phyloP scores from a whole-genome alignment of 1,140 invertebrate genomes.

The Drosophila carrolli region DNA sequence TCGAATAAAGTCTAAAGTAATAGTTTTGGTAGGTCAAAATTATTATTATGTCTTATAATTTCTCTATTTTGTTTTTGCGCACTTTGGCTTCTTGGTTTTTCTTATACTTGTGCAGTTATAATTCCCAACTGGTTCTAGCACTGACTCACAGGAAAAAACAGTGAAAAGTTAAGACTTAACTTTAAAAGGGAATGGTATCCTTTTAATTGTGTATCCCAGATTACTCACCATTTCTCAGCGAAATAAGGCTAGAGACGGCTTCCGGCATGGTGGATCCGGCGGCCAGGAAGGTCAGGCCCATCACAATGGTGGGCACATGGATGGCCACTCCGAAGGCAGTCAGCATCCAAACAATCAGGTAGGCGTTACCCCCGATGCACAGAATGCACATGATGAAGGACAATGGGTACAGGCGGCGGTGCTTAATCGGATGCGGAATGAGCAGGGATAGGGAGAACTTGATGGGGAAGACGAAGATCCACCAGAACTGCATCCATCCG shows the following conservation, averaged over 20 bases:
- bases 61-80: no score
- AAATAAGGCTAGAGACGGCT: conserved; percentile 93
- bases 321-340: conserved; percentile 92
- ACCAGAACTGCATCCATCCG: conserved; percentile 86
- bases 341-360: conserved; percentile 96
- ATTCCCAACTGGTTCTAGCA: no score
- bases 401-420: conserved; percentile 89
- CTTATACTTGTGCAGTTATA: no score
- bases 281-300: conserved; percentile 95
- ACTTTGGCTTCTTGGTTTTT: no score
- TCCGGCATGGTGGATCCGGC: conserved; percentile 96
- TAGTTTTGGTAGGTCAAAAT: no score
- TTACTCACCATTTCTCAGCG: conserved; percentile 91
- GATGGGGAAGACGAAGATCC: conserved; percentile 90
- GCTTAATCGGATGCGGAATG: conserved; percentile 91
- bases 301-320: conserved; percentile 92
- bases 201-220: no score
- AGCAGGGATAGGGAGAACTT: conserved; percentile 88
- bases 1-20: no score
- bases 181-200: no score
- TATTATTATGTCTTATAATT: no score
- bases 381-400: conserved; percentile 94
- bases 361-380: conserved; percentile 93
- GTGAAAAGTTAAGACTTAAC: no score
- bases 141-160: no score